phyloP scores from a whole-genome alignment of 2,888 invertebrate species.

The Sylvicola fuscatus region DNA sequence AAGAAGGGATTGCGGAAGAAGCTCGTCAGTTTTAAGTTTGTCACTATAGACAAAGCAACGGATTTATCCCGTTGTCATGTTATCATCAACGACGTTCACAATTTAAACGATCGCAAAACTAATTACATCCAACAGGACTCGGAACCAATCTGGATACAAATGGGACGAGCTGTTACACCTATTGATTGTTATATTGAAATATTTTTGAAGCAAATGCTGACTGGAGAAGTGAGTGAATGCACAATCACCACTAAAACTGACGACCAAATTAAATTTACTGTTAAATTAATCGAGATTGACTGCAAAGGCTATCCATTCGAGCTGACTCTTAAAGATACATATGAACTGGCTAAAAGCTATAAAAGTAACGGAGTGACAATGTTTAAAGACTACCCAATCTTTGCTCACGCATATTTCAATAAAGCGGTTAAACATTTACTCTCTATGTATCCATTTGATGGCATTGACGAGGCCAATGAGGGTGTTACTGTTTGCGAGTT shows the following conservation, averaged over 20 bases:
- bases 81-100: slow-evolving; percentile 12
- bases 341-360: slow-evolving; percentile 22
- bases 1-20: slow-evolving; percentile 19
- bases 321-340: slow-evolving; percentile 23
- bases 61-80: slow-evolving; percentile 16
- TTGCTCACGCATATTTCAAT: slow-evolving; percentile 54
- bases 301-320: slow-evolving; percentile 25
- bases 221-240: slow-evolving; percentile 27
- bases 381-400: slow-evolving; percentile 38
- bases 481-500: slow-evolving; percentile 26
- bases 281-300: slow-evolving; percentile 21
- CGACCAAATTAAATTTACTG: slow-evolving; percentile 15
- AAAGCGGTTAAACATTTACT: slow-evolving; percentile 52
- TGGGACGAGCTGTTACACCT: slow-evolving; percentile 26
- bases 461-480: slow-evolving; percentile 21
- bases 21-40: slow-evolving; percentile 14
- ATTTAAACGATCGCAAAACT: slow-evolving; percentile 13
- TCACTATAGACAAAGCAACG: slow-evolving; percentile 17
- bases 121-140: slow-evolving; percentile 12
- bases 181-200: slow-evolving; percentile 28
- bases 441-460: slow-evolving; percentile 32
- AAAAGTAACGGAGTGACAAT: slow-evolving; percentile 35
- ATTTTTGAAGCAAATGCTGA: slow-evolving; percentile 26
- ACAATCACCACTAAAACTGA: slow-evolving; percentile 17
- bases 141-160: slow-evolving; percentile 11